phyloP scores from a whole-genome alignment of 2,797 vertebrate genomes.

The Benthosema pterotum region DNA sequence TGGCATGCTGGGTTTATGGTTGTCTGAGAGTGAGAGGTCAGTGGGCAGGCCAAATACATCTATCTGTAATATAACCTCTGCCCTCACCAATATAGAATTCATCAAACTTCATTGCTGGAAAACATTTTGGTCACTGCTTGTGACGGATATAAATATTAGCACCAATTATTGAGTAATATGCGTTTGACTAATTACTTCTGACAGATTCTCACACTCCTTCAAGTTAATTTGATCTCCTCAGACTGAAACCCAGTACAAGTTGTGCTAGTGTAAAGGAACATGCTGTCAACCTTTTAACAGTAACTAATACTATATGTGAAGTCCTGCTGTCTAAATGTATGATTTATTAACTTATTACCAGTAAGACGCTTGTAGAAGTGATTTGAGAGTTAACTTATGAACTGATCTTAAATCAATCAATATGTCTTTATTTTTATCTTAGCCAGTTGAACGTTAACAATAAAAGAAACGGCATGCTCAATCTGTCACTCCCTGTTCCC shows the following conservation, averaged over 20 bases:
- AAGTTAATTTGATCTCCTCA: conserved; percentile 5
- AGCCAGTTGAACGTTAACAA: too few relatives aligned
- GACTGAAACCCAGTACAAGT: conserved; percentile 18
- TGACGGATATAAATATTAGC: conserved; percentile 4
- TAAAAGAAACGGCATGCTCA: too few relatives aligned
- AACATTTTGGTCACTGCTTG: not conserved
- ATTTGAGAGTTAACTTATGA: too few relatives aligned
- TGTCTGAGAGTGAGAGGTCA: too few relatives aligned
- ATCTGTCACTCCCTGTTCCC: too few relatives aligned
- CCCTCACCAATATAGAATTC: not conserved
- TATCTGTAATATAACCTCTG: too few relatives aligned
- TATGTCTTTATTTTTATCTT: too few relatives aligned
- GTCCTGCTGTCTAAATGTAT: not conserved
- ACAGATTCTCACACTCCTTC: conserved; percentile 18
- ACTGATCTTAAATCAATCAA: too few relatives aligned
- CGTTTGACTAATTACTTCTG: conserved; percentile 3
- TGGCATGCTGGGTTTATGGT: too few relatives aligned
- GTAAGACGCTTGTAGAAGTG: too few relatives aligned
- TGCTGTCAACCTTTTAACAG: not conserved
- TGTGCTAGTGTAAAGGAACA: conserved; percentile 6
- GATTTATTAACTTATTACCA: not conserved
- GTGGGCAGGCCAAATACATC: too few relatives aligned
- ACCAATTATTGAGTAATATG: conserved; percentile 19
- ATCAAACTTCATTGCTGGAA: not conserved
- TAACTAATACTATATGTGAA: not conserved